A percentile compares a stretch with the other conserved stretches of the same genome.
phyloP scores from a whole-genome alignment of 2,888 invertebrate species.

The Schrankia costaestrigalis region DNA sequence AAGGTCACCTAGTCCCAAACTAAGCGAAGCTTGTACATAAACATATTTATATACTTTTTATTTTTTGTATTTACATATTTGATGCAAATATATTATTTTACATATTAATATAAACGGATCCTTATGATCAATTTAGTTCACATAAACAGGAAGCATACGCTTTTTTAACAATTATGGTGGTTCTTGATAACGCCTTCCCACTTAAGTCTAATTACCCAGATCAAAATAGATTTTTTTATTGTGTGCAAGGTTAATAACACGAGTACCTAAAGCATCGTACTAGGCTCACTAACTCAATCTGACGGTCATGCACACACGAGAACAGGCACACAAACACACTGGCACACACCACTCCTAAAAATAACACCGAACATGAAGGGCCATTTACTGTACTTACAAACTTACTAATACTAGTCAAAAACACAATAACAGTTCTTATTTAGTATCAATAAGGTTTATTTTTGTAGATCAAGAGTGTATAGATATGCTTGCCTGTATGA shows the following conservation, averaged over 20 bases:
- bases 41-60: too few relatives aligned
- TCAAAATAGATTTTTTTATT: slow-evolving; percentile 7
- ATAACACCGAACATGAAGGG: slow-evolving; percentile 47
- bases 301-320: slow-evolving; percentile 23
- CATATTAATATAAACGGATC: too few relatives aligned
- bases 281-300: slow-evolving; percentile 34
- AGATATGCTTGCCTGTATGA: slow-evolving; percentile 33
- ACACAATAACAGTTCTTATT: slow-evolving; percentile 14
- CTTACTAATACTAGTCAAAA: slow-evolving; percentile 10
- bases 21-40: too few relatives aligned
- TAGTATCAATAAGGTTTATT: neutral
- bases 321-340: slow-evolving; percentile 14
- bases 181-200: too few relatives aligned
- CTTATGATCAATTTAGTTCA: too few relatives aligned
- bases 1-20: too few relatives aligned
- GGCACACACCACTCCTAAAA: slow-evolving; percentile 33
- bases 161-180: too few relatives aligned
- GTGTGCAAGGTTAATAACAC: slow-evolving; percentile 10
- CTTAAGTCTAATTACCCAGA: too few relatives aligned
- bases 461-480: slow-evolving; percentile 2
- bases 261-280: slow-evolving; percentile 4
- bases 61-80: too few relatives aligned
- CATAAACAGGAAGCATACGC: too few relatives aligned
- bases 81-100: too few relatives aligned
- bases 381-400: slow-evolving; percentile 43